Evolutionary conservation across 35 echinoderm and acorn worm genomes (phyloP).

Genomic region (Stichopus chloronotus): DNA sequence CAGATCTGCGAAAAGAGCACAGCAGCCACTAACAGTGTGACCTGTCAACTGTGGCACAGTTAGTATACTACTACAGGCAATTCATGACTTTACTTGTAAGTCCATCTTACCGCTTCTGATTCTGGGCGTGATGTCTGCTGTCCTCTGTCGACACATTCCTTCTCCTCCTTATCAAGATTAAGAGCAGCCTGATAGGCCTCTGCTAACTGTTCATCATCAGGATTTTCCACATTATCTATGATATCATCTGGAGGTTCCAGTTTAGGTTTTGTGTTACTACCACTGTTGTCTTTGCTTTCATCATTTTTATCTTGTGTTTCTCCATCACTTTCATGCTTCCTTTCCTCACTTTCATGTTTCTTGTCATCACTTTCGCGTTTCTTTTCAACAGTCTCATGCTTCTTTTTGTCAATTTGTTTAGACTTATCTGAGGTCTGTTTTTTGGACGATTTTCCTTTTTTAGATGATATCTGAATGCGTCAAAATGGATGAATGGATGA

Average conservation of each 20-base stretch:
- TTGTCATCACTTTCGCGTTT: not conserved
- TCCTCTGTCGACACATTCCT: conserved; percentile 47
- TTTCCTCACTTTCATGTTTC: not conserved
- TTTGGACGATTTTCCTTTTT: conserved; percentile 43
- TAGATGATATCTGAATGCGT: conserved; percentile 20
- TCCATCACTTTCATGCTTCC: not conserved
- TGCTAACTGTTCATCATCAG: conserved; percentile 12
- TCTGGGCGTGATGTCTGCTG: conserved; percentile 80
- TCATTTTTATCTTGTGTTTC: conserved; percentile 45
- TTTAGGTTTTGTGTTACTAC: not conserved
- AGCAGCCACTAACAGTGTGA: too few species aligned
- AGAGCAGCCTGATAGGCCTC: conserved; percentile 29
- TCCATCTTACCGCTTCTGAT: conserved; percentile 55
- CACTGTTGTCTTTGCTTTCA: conserved; percentile 20
- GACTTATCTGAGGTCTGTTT: conserved; percentile 23
- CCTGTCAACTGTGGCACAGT: too few species aligned
- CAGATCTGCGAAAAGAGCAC: too few species aligned
- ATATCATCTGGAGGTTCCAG: not conserved
- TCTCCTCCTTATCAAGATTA: conserved; percentile 19
- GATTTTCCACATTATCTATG: conserved; percentile 18
- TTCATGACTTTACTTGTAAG: too few species aligned
- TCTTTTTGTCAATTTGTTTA: not conserved
- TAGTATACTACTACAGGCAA: too few species aligned
- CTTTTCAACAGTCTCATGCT: conserved; percentile 50
- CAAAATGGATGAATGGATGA: not conserved